phyloP scores from a whole-genome alignment of 2,888 invertebrate species.

The Temnothorax ravouxi region DNA sequence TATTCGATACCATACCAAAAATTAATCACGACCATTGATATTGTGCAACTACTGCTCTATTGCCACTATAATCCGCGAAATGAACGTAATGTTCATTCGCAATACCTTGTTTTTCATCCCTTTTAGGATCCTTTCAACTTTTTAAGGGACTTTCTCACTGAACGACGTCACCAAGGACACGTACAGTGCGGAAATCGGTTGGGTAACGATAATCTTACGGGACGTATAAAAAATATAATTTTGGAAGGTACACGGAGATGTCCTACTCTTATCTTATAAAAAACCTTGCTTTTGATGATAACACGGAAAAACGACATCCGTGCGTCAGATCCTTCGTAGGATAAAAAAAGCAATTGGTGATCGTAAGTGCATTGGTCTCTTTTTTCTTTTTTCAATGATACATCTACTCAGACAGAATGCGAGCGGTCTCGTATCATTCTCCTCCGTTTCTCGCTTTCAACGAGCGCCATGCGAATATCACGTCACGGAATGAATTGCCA shows the following conservation, averaged over 20 bases:
- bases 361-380: constrained; percentile 36
- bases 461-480: constrained; percentile 36
- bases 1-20: constrained; percentile 25
- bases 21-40: constrained; percentile 15
- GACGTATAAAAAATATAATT: constrained; percentile 15
- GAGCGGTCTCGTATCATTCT: constrained; percentile 53
- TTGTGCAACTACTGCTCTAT: constrained; percentile 10
- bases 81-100: constrained; percentile 21
- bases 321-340: neutral
- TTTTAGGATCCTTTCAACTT: constrained; percentile 34
- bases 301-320: neutral
- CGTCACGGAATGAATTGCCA: constrained; percentile 29
- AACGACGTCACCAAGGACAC: constrained; percentile 9
- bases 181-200: constrained; percentile 15
- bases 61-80: neutral
- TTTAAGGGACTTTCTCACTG: constrained; percentile 10
- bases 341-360: constrained; percentile 78
- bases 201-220: neutral
- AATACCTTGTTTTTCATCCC: constrained; percentile 14
- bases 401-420: neutral
- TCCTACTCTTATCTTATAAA: neutral
- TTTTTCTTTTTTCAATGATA: neutral
- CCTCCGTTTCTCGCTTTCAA: constrained; percentile 33
- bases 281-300: constrained; percentile 6
- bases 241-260: neutral